Base-by-base conservation (phyloP, 2,797 vertebrate genomes). In the Anas capensis region DNA sequence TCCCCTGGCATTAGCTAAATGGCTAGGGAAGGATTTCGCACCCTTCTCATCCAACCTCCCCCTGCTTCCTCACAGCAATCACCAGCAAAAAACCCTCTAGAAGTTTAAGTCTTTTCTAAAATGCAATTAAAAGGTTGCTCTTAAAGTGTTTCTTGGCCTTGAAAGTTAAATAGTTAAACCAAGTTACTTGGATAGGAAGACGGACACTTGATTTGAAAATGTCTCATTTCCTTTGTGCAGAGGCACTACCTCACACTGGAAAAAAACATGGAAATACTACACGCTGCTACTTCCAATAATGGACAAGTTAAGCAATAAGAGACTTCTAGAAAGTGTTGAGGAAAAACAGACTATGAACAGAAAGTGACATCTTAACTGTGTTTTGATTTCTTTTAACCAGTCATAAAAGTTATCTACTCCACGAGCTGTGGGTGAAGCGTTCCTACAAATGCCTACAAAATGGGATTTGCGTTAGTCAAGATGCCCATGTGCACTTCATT, bases 161-260 rank as follows among this genome's bases (percentile, higher is more conserved):
- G 69, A 81, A 80, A 36, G 14, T 40, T 57, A 48, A 3, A 62
- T 26, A 6, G 81, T 56, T 82, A 80, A 85, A 54, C 24, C 12
- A 61, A 65, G 34, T 64, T 60, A 82, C 44, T 73, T 23, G 80
- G 31, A 51, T 17, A 12, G 58, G 26, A 56, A 88, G 78, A 88
- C 51, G 57, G 51, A 64, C 8, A 75, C 11, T 75, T 88, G 6
- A 42, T 90, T 86, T 79, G 60, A 91, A 91, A 82, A 65, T 7
- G 8, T 33, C 53, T 81, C 38, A 49, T 51, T 83, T 93, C 44
- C 49, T 94, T 72, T 79, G 70, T 72, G 69, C 33, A 72, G 12
- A 75, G 81, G 29, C 10, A 65, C 53, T 31, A 57, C 10, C 9
- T 64, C 51, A 68, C 9, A 83, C 17, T 4, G 18, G 20, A 3